These are phyloP conservation scores for Eristalis intricaria DNA, from an alignment of 2,888 invertebrate species.

Conservation along the genomic window DNA sequence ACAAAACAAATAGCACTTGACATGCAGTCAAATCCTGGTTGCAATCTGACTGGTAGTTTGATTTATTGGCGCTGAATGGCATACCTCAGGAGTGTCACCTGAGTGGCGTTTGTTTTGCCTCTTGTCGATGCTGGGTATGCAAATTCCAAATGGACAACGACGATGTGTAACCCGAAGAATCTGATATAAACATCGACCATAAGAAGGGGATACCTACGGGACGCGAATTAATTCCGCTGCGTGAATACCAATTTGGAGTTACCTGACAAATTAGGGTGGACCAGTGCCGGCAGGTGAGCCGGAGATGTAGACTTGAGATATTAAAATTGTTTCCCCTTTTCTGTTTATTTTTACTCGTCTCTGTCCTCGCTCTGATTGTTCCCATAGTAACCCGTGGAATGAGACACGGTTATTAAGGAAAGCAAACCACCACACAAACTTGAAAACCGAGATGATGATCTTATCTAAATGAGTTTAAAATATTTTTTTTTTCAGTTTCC, in stretches of 20 bases:
- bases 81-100: conserved; percentile 44
- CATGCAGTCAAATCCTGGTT: background rate
- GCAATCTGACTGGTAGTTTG: conserved; percentile 26
- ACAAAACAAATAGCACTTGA: conserved; percentile 14
- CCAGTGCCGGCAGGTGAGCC: conserved; percentile 54
- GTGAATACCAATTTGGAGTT: conserved; percentile 32
- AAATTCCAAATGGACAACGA: conserved; percentile 18
- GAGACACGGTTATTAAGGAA: conserved; percentile 41
- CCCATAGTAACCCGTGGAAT: background rate
- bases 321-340: conserved; percentile 15
- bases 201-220: background rate
- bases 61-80: conserved; percentile 51
- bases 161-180: conserved; percentile 40
- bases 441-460: conserved; percentile 47
- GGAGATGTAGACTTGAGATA: conserved; percentile 34
- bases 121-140: conserved; percentile 13
- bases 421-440: conserved; percentile 18
- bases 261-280: conserved; percentile 60
- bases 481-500: conserved; percentile 13
- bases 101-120: conserved; percentile 13
- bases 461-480: conserved; percentile 59
- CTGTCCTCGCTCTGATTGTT: conserved; percentile 52
- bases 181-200: conserved; percentile 25
- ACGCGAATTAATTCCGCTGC: conserved; percentile 52
- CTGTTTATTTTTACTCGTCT: conserved; percentile 2